Conservation (phyloP, 2,888 invertebrate species). For the Lycaena phlaeas region DNA sequence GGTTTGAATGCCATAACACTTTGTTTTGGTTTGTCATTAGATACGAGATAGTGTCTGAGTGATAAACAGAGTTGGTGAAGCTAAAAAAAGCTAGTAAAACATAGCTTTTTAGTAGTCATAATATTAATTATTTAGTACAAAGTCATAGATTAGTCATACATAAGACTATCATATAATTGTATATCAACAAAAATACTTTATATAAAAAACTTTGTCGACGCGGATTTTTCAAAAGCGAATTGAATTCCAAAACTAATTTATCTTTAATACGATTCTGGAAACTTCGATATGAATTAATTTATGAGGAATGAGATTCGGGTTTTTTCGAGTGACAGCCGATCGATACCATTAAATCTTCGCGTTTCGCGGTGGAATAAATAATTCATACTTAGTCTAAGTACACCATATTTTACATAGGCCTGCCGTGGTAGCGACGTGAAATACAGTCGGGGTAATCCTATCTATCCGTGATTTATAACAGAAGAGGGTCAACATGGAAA, state of each 20-base stretch:
- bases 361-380: slow-evolving; percentile 58
- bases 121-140: no score
- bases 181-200: no score
- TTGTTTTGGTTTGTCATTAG: no score
- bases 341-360: slow-evolving; percentile 33
- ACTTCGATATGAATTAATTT: slow-evolving; percentile 5
- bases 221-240: slow-evolving; percentile 1
- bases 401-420: slow-evolving; percentile 63
- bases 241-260: slow-evolving; percentile 5
- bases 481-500: slow-evolving; percentile 58
- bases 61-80: no score
- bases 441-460: slow-evolving; percentile 66
- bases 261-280: not conserved
- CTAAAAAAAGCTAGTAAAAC: not conserved
- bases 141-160: no score
- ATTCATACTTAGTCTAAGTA: slow-evolving; percentile 68
- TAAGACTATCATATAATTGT: no score
- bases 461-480: slow-evolving; percentile 65
- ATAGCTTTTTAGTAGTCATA: not conserved
- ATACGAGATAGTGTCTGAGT: no score
- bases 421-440: slow-evolving; percentile 63
- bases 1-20: no score
- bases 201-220: slow-evolving; percentile 2
- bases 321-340: slow-evolving; percentile 9
- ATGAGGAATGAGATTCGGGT: not conserved